A percentile compares a stretch with the other conserved stretches of the same genome.
phyloP scores from a whole-genome alignment of 2,888 invertebrate species.

The Tiliacea aurago region DNA sequence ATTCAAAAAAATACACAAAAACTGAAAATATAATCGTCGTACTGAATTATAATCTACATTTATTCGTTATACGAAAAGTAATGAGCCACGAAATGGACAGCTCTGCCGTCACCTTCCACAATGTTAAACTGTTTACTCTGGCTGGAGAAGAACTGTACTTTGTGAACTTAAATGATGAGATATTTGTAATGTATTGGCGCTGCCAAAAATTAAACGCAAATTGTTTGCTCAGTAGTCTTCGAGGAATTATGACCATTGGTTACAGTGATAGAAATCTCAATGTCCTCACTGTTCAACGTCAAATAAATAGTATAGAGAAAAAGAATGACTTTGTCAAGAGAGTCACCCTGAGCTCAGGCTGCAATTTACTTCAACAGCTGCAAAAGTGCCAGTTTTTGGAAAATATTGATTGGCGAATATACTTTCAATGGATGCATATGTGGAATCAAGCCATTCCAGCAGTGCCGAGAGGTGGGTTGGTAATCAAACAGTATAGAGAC shows the following conservation, averaged over 20 bases:
- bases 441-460: constrained; percentile 72
- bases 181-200: constrained; percentile 68
- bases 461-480: constrained; percentile 74
- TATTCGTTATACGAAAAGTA: constrained; percentile 73
- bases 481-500: constrained; percentile 63
- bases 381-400: constrained; percentile 78
- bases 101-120: constrained; percentile 61
- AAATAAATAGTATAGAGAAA: constrained; percentile 70
- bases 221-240: not conserved
- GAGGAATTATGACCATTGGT: constrained; percentile 70
- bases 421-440: constrained; percentile 77
- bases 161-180: constrained; percentile 73
- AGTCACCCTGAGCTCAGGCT: constrained; percentile 61
- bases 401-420: constrained; percentile 78
- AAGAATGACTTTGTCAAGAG: constrained; percentile 50
- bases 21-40: constrained; percentile 72
- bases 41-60: constrained; percentile 66
- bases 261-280: constrained; percentile 68
- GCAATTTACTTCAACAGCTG: constrained; percentile 70
- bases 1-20: constrained; percentile 73
- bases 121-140: constrained; percentile 75
- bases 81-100: constrained; percentile 48
- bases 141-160: constrained; percentile 70
- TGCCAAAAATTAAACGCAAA: constrained; percentile 40
- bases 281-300: constrained; percentile 73